A percentile compares a stretch with the other conserved stretches of the same genome.
These are phyloP conservation scores for Chionodraco myersi DNA, from an alignment of 2,113 vertebrate species.

Conservation along the genomic window DNA sequence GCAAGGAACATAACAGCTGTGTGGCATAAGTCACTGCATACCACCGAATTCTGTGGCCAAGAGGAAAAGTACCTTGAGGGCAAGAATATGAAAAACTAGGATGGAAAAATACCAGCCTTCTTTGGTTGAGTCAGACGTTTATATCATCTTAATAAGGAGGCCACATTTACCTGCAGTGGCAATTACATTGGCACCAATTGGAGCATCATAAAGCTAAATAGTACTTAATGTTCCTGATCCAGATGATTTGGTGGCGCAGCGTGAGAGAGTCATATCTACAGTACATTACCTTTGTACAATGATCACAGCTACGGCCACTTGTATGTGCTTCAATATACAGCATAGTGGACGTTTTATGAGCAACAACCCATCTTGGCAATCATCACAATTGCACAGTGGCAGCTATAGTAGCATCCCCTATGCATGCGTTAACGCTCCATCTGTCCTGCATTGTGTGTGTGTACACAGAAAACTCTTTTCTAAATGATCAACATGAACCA, in stretches of 20 bases:
- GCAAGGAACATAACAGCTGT: background rate
- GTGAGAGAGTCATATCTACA: background rate
- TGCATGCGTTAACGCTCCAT: constrained; percentile 35
- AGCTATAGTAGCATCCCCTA: constrained; percentile 1
- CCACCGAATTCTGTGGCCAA: no score
- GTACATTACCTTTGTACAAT: background rate
- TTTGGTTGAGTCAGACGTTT: background rate
- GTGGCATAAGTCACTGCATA: background rate
- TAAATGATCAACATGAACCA: constrained; percentile 27
- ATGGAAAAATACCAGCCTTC: background rate
- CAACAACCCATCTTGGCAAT: constrained; percentile 12
- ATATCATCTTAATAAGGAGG: no score
- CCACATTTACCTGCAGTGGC: background rate
- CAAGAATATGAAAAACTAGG: background rate
- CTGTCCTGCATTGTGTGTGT: constrained; percentile 20
- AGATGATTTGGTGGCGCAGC: constrained; percentile 13
- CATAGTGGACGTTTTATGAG: constrained; percentile 3
- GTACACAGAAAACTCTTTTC: background rate
- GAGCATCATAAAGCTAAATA: background rate
- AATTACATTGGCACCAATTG: background rate
- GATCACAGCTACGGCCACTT: background rate
- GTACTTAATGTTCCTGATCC: background rate
- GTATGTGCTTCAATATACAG: background rate
- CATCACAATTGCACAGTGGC: constrained; percentile 7
- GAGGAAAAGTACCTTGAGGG: background rate